Base-by-base conservation (phyloP, 2,888 invertebrate genomes). In the Latrodectus hesperus region DNA sequence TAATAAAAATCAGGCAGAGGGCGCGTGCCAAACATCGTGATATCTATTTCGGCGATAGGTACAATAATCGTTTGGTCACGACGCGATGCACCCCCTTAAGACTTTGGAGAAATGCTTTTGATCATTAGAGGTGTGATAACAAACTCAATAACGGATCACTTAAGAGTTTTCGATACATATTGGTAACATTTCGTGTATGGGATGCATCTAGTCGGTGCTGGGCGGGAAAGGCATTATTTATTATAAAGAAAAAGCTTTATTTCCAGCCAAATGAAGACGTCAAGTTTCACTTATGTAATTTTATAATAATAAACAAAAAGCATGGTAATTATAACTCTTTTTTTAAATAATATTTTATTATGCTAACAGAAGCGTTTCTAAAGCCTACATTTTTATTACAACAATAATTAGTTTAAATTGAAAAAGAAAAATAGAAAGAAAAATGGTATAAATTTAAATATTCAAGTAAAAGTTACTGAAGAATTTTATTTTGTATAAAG, bases 11-110 rank as follows among this genome's bases (percentile, higher is more conserved):
- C 64, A n/a, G n/a, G 55, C 38, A 22, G 55, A 49, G 65, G 2
- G 73, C 84, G 84, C 84, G 84, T 84, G 84, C 78, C 84, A 52
- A 77, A 71, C 84, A 71, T 84, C 84, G 71, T 77, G 84, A 84
- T 84, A 84, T 84, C 84, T 84, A 84, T 84, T 84, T 84, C 77
- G 64, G 72, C 71, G 77, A 77, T 64, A 60, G 60, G 65, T 72
- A 77, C 84, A 84, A 77, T 78, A 84, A 84, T 84, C 72, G 73
- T 51, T 71, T 51, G 76, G 84, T 84, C 84, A 84, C 84, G 84
- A 84, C 51, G 77, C 53, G 17, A 60, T 71, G 38, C 71, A 71
- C 64, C 79, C 67, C 78, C 49, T 72, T 68, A 22, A 16, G 38
- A 38, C 38, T 38, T 4, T 68, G 51, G 51, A 70, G 70, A 79